A percentile compares a stretch with the other conserved stretches of the same genome.
Evolutionary conservation across 2,888 invertebrate species (phyloP).

Genomic region (Malacosoma neustria): DNA sequence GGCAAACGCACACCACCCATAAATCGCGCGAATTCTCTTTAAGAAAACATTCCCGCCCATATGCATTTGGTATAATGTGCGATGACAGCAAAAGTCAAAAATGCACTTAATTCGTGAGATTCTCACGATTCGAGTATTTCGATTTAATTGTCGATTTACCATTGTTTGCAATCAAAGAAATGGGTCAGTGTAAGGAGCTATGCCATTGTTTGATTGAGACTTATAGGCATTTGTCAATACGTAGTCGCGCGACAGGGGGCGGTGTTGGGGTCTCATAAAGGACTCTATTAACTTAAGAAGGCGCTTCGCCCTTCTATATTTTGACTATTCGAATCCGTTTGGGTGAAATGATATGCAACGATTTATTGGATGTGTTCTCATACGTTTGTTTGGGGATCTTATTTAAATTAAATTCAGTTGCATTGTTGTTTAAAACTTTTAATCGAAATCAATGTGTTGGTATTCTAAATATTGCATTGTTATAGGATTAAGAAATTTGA

Average conservation of each 20-base stretch:
- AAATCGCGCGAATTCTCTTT: slow-evolving; percentile 28
- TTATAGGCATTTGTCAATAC: slow-evolving; percentile 72
- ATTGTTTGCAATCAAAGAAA: slow-evolving; percentile 64
- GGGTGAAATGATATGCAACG: slow-evolving; percentile 69
- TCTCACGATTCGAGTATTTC: slow-evolving; percentile 62
- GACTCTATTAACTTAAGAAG: slow-evolving; percentile 38
- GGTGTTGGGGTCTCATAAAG: slow-evolving; percentile 32
- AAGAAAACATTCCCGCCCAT: slow-evolving; percentile 45
- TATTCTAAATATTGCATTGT: too few species aligned
- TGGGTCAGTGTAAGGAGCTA: slow-evolving; percentile 65
- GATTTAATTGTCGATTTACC: slow-evolving; percentile 63
- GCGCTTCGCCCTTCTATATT: slow-evolving; percentile 35
- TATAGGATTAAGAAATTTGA: slow-evolving; percentile 9
- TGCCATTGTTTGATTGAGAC: slow-evolving; percentile 62
- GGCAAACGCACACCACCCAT: slow-evolving; percentile 39
- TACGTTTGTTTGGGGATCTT: slow-evolving; percentile 16
- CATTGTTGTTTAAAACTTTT: slow-evolving; percentile 1
- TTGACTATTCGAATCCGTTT: slow-evolving; percentile 41
- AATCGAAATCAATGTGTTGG: neutral
- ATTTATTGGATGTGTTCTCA: slow-evolving; percentile 62
- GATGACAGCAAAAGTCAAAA: slow-evolving; percentile 56
- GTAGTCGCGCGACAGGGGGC: slow-evolving; percentile 43
- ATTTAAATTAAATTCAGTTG: neutral
- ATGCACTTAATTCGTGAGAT: slow-evolving; percentile 54
- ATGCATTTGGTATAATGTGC: slow-evolving; percentile 10